Conservation (phyloP, 2,113 vertebrate species). For the Saimiri boliviensis region DNA sequence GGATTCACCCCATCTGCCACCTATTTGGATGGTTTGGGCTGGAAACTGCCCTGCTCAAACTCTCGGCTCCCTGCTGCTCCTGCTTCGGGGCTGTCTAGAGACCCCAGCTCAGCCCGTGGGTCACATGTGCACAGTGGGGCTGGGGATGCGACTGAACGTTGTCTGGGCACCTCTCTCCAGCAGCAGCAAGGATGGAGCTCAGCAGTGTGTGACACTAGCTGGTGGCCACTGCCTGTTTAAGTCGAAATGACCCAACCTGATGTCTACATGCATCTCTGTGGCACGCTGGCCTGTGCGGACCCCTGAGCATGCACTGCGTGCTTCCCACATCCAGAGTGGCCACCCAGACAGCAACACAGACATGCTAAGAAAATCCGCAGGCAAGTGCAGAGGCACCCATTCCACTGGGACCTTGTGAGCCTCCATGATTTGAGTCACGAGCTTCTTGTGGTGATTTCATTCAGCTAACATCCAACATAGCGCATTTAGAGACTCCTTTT, state of each 20-base stretch:
- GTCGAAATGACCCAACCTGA: background rate
- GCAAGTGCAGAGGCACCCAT: too few relatives aligned
- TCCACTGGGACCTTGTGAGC: background rate
- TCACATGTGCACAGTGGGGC: too few relatives aligned
- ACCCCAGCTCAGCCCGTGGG: background rate
- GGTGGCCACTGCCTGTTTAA: too few relatives aligned
- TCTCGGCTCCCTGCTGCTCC: background rate
- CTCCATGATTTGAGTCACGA: background rate
- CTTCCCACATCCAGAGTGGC: too few relatives aligned
- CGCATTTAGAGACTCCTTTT: background rate
- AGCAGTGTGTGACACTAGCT: accelerated
- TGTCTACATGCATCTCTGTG: too few relatives aligned
- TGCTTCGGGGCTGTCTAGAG: background rate
- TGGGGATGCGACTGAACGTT: accelerated
- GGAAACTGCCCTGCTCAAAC: background rate
- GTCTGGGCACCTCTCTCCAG: background rate
- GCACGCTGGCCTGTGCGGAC: background rate
- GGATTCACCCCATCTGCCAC: background rate
- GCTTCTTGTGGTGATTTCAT: too few relatives aligned
- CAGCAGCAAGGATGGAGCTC: background rate
- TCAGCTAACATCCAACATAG: background rate
- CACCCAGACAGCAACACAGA: background rate
- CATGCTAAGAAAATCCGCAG: background rate
- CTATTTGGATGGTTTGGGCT: background rate
- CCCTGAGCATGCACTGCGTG: accelerated